Base-by-base conservation (phyloP, 2,113 vertebrate genomes). In the Hemicordylus capensis region DNA sequence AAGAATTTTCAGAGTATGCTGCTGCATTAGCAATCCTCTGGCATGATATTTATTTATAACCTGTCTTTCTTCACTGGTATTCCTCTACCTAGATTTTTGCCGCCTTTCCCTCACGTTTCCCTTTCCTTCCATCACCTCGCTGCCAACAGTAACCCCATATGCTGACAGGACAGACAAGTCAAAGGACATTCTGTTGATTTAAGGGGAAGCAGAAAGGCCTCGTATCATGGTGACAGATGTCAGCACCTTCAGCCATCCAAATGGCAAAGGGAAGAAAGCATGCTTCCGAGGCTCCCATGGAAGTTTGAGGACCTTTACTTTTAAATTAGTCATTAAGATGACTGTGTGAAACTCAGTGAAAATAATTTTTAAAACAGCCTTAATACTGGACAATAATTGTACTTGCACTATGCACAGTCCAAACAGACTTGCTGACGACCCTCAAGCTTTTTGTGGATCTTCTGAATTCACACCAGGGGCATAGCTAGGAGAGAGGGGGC, bases 21-120 rank as follows among this genome's bases (percentile, higher is more conserved):
- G 76, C 14, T 51, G 42, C 56, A 39, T 11, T 39, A 11, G 44
- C 26, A 48, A 6, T 76, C 34, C 28, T n/a, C 37, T 58, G 12
- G 3, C 61, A 22, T 58, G 8, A 26, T 44, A 37, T 17, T 34
- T 44, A 24, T 74, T 17, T 44, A 58, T 73, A 39, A 37, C 22
- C 17, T 4, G 7, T 42, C 34, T 70, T 61, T 87, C n/a, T 69
- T 61, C 64, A 37, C 17, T 44, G 1, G 51, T 61, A 2, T 61
- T 85, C n/a, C 39, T 17, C 39, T 26, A 17, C 26, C n/a, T 48
- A 59, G 3, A 26, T 69, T 59, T 48, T 5, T 58, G 4, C 6
- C 26, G 20, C 56, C 46, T 46, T 14, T 28, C 15, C 0, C 1
- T 0, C 6, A 28, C 48, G 0, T 0, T 54, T 15, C 54, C 54